Evolutionary conservation across 2,797 vertebrate genomes (phyloP).

Genomic region (Catamblyrhynchus diadema): DNA sequence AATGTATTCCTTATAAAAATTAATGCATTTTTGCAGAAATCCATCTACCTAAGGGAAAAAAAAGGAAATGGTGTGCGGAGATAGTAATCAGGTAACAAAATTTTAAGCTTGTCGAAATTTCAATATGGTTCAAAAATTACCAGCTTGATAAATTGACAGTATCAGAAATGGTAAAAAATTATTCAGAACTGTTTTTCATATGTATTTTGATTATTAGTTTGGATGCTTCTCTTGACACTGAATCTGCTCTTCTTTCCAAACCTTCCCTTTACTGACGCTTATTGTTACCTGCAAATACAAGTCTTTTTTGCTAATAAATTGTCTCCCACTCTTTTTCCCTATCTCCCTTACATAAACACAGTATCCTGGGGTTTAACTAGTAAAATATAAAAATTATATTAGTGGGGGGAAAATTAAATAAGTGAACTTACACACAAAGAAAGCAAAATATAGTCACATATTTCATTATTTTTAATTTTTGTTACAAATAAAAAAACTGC

Average conservation of each 20-base stretch:
- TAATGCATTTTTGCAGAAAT: conserved; percentile 79
- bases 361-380: neutral
- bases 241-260: neutral
- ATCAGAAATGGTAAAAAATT: neutral
- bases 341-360: neutral
- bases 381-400: neutral
- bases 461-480: neutral
- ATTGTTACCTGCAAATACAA: neutral
- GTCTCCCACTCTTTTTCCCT: neutral
- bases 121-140: neutral
- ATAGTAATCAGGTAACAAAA: neutral
- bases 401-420: neutral
- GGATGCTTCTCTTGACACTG: neutral
- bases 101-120: neutral
- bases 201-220: neutral
- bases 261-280: neutral
- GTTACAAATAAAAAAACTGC: neutral
- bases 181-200: neutral
- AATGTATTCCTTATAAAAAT: conserved; percentile 83
- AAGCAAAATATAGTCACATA: neutral
- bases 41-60: conserved; percentile 69
- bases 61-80: neutral
- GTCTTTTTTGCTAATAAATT: neutral
- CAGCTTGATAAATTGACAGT: neutral
- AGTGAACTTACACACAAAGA: neutral